phyloP scores from a whole-genome alignment of 2,888 invertebrate genomes.

The Ophioninae sp. region DNA sequence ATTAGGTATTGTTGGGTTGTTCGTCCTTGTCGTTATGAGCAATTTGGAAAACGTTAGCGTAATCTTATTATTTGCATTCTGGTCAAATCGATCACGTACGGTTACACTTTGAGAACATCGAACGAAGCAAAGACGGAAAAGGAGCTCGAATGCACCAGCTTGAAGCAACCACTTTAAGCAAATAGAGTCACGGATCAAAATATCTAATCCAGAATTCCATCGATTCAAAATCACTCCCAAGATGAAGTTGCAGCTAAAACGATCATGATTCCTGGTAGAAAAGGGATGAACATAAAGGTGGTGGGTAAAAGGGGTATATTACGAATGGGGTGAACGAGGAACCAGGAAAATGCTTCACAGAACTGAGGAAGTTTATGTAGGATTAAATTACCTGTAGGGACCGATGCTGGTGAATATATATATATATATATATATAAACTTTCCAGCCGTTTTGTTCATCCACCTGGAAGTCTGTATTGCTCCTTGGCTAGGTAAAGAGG shows the following conservation, averaged over 20 bases:
- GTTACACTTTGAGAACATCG: background rate
- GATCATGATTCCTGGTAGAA: background rate
- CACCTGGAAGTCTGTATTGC: too few species aligned
- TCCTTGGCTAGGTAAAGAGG: too few species aligned
- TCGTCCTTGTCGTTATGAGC: too few species aligned
- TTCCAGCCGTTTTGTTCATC: too few species aligned
- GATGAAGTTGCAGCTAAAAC: background rate
- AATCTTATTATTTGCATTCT: too few species aligned
- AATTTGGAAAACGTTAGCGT: too few species aligned
- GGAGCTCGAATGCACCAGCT: too few species aligned
- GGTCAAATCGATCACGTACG: background rate
- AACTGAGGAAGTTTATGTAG: background rate
- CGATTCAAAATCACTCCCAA: constrained; percentile 1
- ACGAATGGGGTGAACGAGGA: background rate
- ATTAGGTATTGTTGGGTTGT: too few species aligned
- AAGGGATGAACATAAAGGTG: background rate
- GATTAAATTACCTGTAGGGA: background rate
- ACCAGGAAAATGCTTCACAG: background rate
- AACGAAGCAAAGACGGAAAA: background rate
- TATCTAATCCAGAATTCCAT: background rate
- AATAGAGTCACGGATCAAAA: background rate
- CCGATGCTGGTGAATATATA: background rate
- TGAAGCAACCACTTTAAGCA: constrained; percentile 22
- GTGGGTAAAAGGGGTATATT: background rate
- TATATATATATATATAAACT: too few species aligned